Evolutionary conservation across 2,113 vertebrate genomes (phyloP).

Genomic region (Himantopus leucocephalus): DNA sequence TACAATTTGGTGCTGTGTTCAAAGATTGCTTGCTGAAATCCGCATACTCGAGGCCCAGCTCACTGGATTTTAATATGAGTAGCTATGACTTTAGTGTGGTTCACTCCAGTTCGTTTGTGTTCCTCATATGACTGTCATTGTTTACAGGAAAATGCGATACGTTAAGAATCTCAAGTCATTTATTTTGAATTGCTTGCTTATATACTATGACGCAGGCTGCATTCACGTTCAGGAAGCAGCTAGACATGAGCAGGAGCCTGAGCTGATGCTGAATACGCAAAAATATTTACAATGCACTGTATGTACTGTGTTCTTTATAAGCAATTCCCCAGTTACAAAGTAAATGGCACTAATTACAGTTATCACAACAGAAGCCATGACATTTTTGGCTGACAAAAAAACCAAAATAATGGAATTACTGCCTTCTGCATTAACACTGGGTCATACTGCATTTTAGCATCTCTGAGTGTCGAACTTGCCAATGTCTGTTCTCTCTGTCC

Average conservation of each 20-base stretch:
- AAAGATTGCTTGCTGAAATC: background rate
- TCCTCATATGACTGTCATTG: background rate
- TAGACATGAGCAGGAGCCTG: background rate
- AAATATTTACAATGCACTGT: background rate
- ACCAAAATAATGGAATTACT: background rate
- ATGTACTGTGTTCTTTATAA: background rate
- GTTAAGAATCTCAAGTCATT: background rate
- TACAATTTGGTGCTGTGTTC: background rate
- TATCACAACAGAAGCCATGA: background rate
- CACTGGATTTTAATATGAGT: background rate
- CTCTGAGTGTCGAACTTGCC: background rate
- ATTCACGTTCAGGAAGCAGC: background rate
- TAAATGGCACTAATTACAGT: background rate
- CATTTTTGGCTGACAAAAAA: background rate
- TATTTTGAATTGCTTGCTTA: background rate
- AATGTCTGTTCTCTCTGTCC: background rate
- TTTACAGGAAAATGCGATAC: background rate
- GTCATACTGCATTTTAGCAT: background rate
- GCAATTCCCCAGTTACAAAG: background rate
- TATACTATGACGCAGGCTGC: background rate
- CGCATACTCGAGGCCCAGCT: fast-evolving
- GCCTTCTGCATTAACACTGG: background rate
- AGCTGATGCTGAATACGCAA: background rate
- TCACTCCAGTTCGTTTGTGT: background rate
- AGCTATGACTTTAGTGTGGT: background rate